A percentile compares a stretch with the other conserved stretches of the same genome.
These are phyloP conservation scores for Andrena fulva DNA, from an alignment of 2,888 invertebrate species.

Conservation along the genomic window DNA sequence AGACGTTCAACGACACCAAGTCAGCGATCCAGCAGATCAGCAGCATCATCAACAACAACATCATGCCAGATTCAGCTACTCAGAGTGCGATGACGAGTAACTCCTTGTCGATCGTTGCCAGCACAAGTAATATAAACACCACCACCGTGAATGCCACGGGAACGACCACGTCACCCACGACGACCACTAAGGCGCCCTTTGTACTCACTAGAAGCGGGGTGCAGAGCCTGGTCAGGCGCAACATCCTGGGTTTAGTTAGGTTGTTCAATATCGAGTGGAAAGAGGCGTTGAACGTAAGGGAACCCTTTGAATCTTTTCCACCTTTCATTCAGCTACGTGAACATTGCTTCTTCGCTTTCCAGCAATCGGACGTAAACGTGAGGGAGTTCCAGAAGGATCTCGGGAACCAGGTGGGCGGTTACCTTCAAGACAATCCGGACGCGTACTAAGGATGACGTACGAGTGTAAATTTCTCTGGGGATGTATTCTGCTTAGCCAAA, in stretches of 20 bases:
- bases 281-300: constrained; percentile 85
- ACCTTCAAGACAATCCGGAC: constrained; percentile 80
- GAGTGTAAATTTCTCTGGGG: not conserved
- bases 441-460: constrained; percentile 67
- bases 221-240: constrained; percentile 84
- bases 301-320: not conserved
- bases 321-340: not conserved
- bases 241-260: constrained; percentile 85
- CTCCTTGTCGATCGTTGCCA: constrained; percentile 44
- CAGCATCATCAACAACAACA: constrained; percentile 80
- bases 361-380: constrained; percentile 80
- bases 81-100: constrained; percentile 44
- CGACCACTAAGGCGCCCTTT: constrained; percentile 81
- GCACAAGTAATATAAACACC: constrained; percentile 14
- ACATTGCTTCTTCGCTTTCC: constrained; percentile 51
- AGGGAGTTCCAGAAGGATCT: constrained; percentile 79
- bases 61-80: constrained; percentile 71
- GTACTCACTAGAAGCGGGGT: constrained; percentile 84
- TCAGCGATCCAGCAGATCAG: constrained; percentile 85
- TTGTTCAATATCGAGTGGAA: constrained; percentile 86
- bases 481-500: constrained; percentile 34
- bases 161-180: constrained; percentile 76
- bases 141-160: constrained; percentile 64
- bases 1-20: constrained; percentile 86
- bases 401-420: constrained; percentile 78